Evolutionary conservation across 2,888 invertebrate species (phyloP), one percentile per base, ranked within the genome.

Genomic region (Anodontia alba): DNA sequence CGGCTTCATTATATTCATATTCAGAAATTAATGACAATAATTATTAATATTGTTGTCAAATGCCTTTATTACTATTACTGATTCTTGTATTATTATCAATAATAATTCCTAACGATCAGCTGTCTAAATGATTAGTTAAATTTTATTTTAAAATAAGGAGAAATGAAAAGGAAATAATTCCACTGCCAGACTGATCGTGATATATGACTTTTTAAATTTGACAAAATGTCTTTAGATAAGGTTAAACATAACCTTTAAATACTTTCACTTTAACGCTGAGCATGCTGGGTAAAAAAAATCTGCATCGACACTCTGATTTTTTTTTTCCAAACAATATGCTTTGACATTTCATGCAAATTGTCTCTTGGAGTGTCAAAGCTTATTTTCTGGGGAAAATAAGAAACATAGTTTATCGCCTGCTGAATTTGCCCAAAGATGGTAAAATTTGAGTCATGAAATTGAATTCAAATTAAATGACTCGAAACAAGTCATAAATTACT

Each of bases 1-100:
- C 54, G 26, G 7, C 26, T 54, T 77, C 49, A 51, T 31, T 72
- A 33, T n/a, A 29, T 36, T 68, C 49, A 72, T 46, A 46, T 70
- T 70, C 51, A 31, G 42, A 74, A 46, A 49, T 49, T 51, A 51
- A 68, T 69, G 23, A 29, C 43, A 51, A 54, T 15, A 51, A 69
- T 69, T 51, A 75, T 72, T 49, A 51, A 38, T 38, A 62, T 68
- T 38, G 26, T 68, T 68, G 36, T 23, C 38, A 68, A 42, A 68
- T 23, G 10, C 43, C 36, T 42, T 42, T 68, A 42, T 68, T 68
- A 26, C 68, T 42, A 33, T 42, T 62, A 12, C 38, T 38, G 38
- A 12, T 38, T n/a, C n/a, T n/a, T n/a, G n/a, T n/a, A n/a, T n/a
- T n/a, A n/a, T n/a, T 49, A 49, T 3, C 49, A 49, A 54, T 54